Base-by-base conservation (phyloP, 2,113 vertebrate genomes). In the Semnornis frantzii region DNA sequence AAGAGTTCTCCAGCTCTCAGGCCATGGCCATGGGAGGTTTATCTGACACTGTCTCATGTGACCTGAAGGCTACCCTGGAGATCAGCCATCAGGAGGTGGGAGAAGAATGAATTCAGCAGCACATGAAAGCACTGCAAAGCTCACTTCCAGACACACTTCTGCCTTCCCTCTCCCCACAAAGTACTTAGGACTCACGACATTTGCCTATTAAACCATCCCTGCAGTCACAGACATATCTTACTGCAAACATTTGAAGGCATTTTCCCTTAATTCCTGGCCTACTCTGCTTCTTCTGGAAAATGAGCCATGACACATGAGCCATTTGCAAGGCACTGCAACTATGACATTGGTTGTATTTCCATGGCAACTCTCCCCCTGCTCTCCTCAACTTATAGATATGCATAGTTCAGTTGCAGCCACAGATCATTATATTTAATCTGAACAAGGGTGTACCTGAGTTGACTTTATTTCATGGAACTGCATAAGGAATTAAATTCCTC, bases 351-450 rank as follows among this genome's bases (percentile, higher is more conserved):
- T 54, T 78, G 76, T 4, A 96, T 96, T 96, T 96, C 95, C 95
- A 95, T 95, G 85, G 95, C 77, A 95, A 97, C 96, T 93, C 82
- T 85, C 78, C 89, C 90, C 75, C 70, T 0, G 8, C 65, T 82
- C 85, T 46, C 66, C 82, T 21, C 82, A 87, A 39, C 78, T 84
- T 42, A 59, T 27, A 91, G 95, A 92, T 88, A 78, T 4, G 57
- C 87, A 28, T 76, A 39, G 86, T 24, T 33, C 1, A 50, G 88
- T 42, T 85, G 87, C 90, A 93, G 94, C 59, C 82, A 82, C 87
- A 77, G 31, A 92, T 92, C 95, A 69, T 96, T 95, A 84, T 83
- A 92, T 59, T 95, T 88, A 82, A 94, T 94, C 89, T 64, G 66
- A 95, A 90, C 15, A 13, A 96, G 72, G 42, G 55, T 33, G 69